Evolutionary conservation across 1,140 invertebrate species (phyloP), one percentile per base, ranked within the genome.

Genomic region (Cotesia chilonis): DNA sequence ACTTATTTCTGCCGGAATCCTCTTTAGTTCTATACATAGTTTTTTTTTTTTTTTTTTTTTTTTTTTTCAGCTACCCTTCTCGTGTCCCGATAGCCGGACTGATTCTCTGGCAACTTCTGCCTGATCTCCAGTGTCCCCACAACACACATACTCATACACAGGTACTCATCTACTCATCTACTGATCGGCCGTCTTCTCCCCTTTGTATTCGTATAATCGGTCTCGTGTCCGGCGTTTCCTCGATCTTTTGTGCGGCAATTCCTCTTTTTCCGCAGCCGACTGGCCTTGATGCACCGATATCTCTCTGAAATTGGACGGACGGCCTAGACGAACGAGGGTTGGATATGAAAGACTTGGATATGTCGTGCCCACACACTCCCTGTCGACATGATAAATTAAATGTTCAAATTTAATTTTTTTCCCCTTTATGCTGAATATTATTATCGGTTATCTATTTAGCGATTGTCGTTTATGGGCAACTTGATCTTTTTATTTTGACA

Each of bases 1-100:
- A 84, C 84, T 84, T 84, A 84, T 72, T 75, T 74, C 36, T 59
- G 37, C 71, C 68, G 64, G 61, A 55, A 38, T 66, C 66, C 12
- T 37, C 60, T 36, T 61, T 10, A 35, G 52, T 3, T 52, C 57
- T 61, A 9, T 65, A 60, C n/a, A 7, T 57, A 20, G 36, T 63
- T 47, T 14, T 57, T 36, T 57, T 35, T 38, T 60, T 68, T 61
- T 60, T 63, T 55, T 41, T 66, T 52, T 64, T 52, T 55, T 69
- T 73, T 52, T 77, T 64, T 70, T 70, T 47, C 10, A n/a, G 37
- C 61, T 72, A 72, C 71, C 36, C 61, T 60, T 51, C 47, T 57
- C 59, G 35, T 37, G 7, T 66, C 41, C 20, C 55, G 36, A 61
- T 20, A 57, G 14, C 10, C 59, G 14, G 7, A 61, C 28, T 12